Evolutionary conservation across 92 coral and sea anemone genomes (phyloP).

Genomic region (Siderastrea siderea): DNA sequence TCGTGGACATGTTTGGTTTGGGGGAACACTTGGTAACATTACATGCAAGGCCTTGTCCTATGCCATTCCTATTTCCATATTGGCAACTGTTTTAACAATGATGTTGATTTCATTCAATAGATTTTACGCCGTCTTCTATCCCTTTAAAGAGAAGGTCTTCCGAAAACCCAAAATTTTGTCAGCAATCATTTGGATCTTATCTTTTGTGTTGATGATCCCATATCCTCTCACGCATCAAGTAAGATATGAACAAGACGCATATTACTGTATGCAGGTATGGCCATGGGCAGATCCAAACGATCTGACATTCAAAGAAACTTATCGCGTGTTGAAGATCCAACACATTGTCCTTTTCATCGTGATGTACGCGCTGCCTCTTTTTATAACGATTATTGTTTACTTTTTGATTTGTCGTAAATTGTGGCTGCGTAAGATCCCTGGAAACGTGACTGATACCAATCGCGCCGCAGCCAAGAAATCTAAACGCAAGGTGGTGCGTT

Average conservation of each 20-base stretch:
- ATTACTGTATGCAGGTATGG: conserved; percentile 27
- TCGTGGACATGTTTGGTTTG: conserved; percentile 17
- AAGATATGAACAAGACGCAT: not conserved
- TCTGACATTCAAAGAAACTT: not conserved
- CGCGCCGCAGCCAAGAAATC: conserved; percentile 32
- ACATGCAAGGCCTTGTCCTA: conserved; percentile 51
- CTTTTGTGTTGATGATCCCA: conserved; percentile 44
- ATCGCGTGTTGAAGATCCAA: conserved; percentile 12
- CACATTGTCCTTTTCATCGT: conserved; percentile 39
- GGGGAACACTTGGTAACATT: conserved; percentile 45
- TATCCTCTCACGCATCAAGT: not conserved
- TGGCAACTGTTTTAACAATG: conserved; percentile 64
- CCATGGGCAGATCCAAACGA: conserved; percentile 44
- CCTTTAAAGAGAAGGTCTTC: conserved; percentile 39
- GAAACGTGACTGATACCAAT: conserved; percentile 52
- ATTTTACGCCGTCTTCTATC: conserved; percentile 62
- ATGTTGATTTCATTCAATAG: conserved; percentile 54
- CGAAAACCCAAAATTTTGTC: conserved; percentile 53
- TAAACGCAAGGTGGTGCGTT: conserved; percentile 36
- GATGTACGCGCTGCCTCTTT: conserved; percentile 40
- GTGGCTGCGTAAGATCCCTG: conserved; percentile 66
- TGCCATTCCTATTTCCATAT: conserved; percentile 52
- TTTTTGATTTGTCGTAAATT: conserved; percentile 48
- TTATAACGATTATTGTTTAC: conserved; percentile 2
- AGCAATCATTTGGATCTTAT: conserved; percentile 45